Conservation (phyloP, 2,888 invertebrate genomes). For the Pheosia tremula region DNA sequence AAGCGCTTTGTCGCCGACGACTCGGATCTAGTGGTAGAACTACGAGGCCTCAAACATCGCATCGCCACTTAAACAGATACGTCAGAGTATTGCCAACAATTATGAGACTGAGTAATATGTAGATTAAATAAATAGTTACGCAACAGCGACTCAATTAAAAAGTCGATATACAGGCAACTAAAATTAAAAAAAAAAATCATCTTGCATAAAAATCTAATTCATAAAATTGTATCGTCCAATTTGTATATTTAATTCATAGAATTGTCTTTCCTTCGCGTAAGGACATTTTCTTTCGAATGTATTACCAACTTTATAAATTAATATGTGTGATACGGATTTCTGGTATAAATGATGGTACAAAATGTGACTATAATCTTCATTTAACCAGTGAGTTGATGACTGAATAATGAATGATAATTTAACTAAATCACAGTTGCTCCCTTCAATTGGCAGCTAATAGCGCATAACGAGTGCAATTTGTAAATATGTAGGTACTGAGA, state of each 20-base stretch:
- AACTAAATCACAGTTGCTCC: conserved; percentile 56
- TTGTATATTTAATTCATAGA: conserved; percentile 34
- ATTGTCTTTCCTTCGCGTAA: conserved; percentile 41
- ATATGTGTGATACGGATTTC: conserved; percentile 32
- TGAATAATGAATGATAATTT: conserved; percentile 52
- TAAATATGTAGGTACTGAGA: conserved; percentile 77
- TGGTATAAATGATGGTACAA: conserved; percentile 74
- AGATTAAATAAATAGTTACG: conserved; percentile 64
- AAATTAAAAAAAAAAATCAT: conserved; percentile 48
- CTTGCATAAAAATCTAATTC: conserved; percentile 35
- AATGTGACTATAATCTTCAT: conserved; percentile 76
- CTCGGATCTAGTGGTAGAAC: conserved; percentile 86
- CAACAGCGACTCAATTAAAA: conserved; percentile 53
- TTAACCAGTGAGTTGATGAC: conserved; percentile 58
- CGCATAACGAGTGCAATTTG: conserved; percentile 62
- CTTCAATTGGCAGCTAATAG: conserved; percentile 77
- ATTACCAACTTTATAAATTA: conserved; percentile 13
- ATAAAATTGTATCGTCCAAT: conserved; percentile 38
- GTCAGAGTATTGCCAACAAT: conserved; percentile 72
- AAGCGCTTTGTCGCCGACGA: conserved; percentile 87
- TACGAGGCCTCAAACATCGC: conserved; percentile 86
- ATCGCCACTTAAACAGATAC: conserved; percentile 80
- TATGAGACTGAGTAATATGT: conserved; percentile 82
- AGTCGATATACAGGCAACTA: conserved; percentile 44
- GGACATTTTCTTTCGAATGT: conserved; percentile 32